phyloP scores from a whole-genome alignment of 2,113 vertebrate genomes.

The Onychorhynchus coronatus region DNA sequence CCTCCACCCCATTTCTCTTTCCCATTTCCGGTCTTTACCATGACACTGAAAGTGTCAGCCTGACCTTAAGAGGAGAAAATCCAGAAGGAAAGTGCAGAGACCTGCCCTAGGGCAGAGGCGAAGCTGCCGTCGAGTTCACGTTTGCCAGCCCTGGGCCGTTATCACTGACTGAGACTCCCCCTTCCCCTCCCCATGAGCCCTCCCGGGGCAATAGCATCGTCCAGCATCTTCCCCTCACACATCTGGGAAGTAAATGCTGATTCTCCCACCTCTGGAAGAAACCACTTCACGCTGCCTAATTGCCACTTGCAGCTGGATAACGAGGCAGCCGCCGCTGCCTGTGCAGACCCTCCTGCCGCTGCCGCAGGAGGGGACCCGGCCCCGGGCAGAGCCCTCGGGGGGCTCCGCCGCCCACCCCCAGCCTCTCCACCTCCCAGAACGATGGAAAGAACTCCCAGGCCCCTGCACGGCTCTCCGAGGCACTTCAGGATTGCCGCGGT shows the following conservation, averaged over 20 bases:
- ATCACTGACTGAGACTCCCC: not conserved
- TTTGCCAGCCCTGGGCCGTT: not conserved
- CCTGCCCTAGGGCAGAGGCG: not conserved
- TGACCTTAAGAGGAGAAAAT: not conserved
- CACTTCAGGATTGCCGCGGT: rapidly evolving
- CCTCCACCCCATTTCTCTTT: not conserved
- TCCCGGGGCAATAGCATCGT: not conserved
- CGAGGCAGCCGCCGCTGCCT: not conserved
- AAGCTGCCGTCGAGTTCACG: not conserved
- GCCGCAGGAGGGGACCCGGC: not conserved
- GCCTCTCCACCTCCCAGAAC: not conserved
- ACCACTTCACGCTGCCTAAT: slow-evolving; percentile 20
- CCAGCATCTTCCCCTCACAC: not conserved
- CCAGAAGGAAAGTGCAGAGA: not conserved
- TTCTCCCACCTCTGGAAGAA: slow-evolving; percentile 4
- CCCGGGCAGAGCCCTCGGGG: not conserved
- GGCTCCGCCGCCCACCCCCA: not conserved
- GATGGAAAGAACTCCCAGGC: not conserved
- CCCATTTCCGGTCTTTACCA: not conserved
- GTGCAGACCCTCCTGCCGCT: not conserved
- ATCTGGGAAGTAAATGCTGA: not conserved
- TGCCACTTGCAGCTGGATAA: not conserved
- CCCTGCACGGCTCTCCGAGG: not conserved
- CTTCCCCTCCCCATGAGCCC: not conserved
- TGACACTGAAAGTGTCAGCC: not conserved